phyloP scores from a whole-genome alignment of 2,113 vertebrate genomes.

The Paramormyrops kingsleyae region DNA sequence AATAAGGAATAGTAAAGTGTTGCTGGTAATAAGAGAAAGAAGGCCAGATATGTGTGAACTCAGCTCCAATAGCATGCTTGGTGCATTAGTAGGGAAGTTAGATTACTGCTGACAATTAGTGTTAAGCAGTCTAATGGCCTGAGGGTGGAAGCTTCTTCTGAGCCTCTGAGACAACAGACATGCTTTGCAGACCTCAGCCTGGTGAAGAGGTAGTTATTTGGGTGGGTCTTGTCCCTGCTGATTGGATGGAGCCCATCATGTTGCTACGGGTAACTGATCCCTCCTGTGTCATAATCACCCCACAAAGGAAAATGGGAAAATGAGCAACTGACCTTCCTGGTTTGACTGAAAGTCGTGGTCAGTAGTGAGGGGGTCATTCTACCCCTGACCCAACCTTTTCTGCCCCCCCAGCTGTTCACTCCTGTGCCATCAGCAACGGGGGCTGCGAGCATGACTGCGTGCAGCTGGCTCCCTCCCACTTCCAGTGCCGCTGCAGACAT shows the following conservation, averaged over 20 bases:
- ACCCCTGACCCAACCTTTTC: not conserved
- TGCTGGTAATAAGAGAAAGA: not conserved
- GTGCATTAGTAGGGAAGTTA: not conserved
- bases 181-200: not conserved
- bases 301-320: not conserved
- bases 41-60: not conserved
- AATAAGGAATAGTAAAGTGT: too few relatives aligned
- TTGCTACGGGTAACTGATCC: not conserved
- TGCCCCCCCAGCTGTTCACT: conserved; percentile 49
- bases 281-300: not conserved
- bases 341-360: not conserved
- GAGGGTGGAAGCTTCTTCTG: too few relatives aligned
- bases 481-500: conserved; percentile 64
- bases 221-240: not conserved
- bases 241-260: not conserved
- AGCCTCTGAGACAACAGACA: not conserved
- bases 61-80: not conserved
- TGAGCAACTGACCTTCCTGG: not conserved
- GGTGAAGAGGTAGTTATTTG: not conserved
- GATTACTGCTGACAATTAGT: not conserved
- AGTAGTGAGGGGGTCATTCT: not conserved
- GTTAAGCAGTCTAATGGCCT: not conserved
- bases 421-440: conserved; percentile 66
- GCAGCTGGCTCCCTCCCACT: conserved; percentile 57
- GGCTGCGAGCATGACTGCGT: conserved; percentile 71